Base-by-base conservation (phyloP, 2,113 vertebrate species). In the Atherinomorus stipes region DNA sequence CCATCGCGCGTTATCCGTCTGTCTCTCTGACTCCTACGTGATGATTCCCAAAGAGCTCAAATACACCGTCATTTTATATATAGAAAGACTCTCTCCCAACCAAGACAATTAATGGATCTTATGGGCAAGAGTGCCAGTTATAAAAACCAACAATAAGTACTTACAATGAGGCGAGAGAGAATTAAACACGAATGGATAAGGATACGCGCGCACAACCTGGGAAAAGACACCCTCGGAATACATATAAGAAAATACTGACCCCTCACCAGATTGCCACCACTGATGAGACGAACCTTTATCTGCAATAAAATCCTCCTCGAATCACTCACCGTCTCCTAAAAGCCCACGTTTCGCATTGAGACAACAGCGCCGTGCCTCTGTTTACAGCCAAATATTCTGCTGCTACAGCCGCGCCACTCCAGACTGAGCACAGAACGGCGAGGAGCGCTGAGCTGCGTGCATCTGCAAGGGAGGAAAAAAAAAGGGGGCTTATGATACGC, bases 281-380 rank as follows among this genome's bases (percentile, higher is more conserved):
- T 53, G 82, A 88, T 62, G 85, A 85, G 58, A 82, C 72, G 73
- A 84, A 70, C 51, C 44, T 71, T 74, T 65, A 50, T 67, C 64
- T 69, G 71, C 59, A 81, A 78, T 64, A 31, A 54, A 89, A 87
- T 81, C 79, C 83, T 67, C 61, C 70, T 67, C 74, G 79, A 83
- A 81, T 76, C 82, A 86, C 90, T 90, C 90, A 76, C 89, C 84
- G 86, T 84, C 74, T 82, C 84, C 80, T 91, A 83, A 89, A 88
- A 88, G 74, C 89, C 81, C 85, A 83, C 83, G 82, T 86, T 87
- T 88, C 76, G 76, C 88, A 90, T 90, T 42, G 79, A 90, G 88
- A 61, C 85, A 70, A 66, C 82, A 85, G 76, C 76, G 49, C 74
- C n/a, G 88, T 47, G 74, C 78, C 66, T 86, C 70, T 81, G 85